Evolutionary conservation across 2,113 vertebrate species (phyloP).

Genomic region (Phalacrocorax brasilianus): DNA sequence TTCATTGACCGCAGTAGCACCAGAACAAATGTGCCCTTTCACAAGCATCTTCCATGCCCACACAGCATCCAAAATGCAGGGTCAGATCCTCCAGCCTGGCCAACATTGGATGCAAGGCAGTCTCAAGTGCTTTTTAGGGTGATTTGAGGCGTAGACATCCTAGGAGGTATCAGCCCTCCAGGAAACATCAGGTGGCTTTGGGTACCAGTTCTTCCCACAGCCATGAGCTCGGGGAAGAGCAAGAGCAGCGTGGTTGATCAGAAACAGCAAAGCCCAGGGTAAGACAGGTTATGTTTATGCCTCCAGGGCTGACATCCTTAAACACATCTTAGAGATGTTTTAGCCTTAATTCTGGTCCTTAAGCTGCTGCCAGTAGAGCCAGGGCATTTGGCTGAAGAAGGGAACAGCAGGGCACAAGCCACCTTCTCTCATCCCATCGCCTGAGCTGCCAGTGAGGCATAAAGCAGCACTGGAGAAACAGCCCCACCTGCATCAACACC

Average conservation of each 20-base stretch:
- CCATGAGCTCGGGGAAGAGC: neutral
- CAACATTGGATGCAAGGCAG: neutral
- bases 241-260: neutral
- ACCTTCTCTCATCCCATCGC: neutral
- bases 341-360: neutral
- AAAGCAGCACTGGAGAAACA: neutral
- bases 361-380: neutral
- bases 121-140: neutral
- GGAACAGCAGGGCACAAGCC: neutral
- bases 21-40: neutral
- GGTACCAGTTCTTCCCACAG: neutral
- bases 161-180: neutral
- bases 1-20: neutral
- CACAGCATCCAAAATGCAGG: neutral
- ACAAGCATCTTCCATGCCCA: neutral
- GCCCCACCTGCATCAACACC: neutral
- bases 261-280: neutral
- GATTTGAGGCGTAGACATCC: neutral
- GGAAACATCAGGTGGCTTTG: neutral
- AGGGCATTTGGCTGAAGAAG: neutral
- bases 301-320: neutral
- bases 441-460: neutral
- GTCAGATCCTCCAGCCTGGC: neutral
- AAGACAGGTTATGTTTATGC: neutral
- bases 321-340: neutral